Evolutionary conservation across 2,113 vertebrate species (phyloP), one percentile per base, ranked within the genome.

Genomic region (Eolophus roseicapilla): DNA sequence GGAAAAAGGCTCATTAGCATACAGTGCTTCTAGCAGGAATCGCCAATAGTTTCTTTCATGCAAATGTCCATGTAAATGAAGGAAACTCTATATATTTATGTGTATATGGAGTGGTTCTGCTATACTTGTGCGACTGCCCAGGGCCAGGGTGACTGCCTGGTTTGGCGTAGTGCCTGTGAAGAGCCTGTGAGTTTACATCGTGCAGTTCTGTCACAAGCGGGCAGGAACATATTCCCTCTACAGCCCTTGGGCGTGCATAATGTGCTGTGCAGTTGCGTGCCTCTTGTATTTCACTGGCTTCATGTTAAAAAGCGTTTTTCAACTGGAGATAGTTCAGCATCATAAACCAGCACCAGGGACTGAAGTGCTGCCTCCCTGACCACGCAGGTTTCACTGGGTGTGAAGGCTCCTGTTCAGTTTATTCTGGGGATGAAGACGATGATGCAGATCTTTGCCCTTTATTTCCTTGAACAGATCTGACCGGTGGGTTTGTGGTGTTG

Each of bases 1-100:
- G 39, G 87, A 82, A 88, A 91, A 76, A 65, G 31, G 33, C 24
- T 92, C 81, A 71, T 88, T 88, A 67, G 57, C 55, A 92, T 91
- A 67, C 47, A 92, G 77, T 65, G 10, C 53, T 33, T 14, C 64
- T 17, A 43, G 60, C 49, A 89, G 62, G 88, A 85, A 62, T 76
- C 60, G 13, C 27, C 24, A 31, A 17, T 23, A 68, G 16, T 57
- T 74, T 20, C 53, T 65, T 23, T 81, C 62, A 28, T n/a, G 57
- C 44, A 89, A 73, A 52, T 68, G 33, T 71, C 71, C 16, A 17
- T 62, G 18, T 53, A 73, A 50, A 63, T 46, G 69, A 35, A 41
- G 59, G 41, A 41, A 41, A 13, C 33, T 28, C 37, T 77, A 3
- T 63, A 24, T 59, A 7, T 65, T 43, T 70, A 17, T 55, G 13